These are phyloP conservation scores for Sepiola atlantica DNA, from an alignment of 2,888 invertebrate genomes.

Conservation along the genomic window DNA sequence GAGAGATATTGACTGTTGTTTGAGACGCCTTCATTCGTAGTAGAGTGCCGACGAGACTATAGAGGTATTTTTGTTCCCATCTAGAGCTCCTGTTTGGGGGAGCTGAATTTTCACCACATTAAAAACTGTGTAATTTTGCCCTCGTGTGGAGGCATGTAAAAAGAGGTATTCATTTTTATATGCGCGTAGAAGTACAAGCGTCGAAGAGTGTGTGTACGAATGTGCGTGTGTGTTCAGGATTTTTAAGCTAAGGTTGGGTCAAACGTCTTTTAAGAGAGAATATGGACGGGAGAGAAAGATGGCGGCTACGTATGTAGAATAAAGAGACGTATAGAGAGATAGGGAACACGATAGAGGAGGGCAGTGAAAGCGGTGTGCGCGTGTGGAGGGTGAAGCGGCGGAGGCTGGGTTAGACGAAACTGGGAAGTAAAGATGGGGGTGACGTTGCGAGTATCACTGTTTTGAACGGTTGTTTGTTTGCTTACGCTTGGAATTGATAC, in stretches of 20 bases:
- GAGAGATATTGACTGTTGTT: too few relatives aligned
- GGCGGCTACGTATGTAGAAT: not conserved
- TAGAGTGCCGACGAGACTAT: too few relatives aligned
- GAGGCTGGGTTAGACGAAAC: not conserved
- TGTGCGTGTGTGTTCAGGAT: not conserved
- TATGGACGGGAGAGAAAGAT: not conserved
- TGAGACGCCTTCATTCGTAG: too few relatives aligned
- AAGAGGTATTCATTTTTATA: not conserved
- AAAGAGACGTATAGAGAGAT: not conserved
- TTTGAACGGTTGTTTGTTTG: not conserved
- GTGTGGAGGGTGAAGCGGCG: not conserved
- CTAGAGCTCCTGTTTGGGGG: too few relatives aligned
- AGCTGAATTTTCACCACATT: too few relatives aligned
- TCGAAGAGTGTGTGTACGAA: not conserved
- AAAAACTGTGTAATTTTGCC: too few relatives aligned
- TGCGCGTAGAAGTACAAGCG: not conserved
- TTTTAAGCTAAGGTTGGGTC: not conserved
- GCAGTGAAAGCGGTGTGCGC: not conserved
- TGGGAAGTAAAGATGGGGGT: not conserved
- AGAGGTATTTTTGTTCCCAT: too few relatives aligned
- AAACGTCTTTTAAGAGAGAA: not conserved
- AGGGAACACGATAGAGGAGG: not conserved
- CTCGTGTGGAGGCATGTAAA: not conserved
- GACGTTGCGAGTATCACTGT: conserved; percentile 16
- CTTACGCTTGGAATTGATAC: conserved; percentile 4